Evolutionary conservation across 2,113 vertebrate species (phyloP).

Genomic region (Maccullochella peelii): DNA sequence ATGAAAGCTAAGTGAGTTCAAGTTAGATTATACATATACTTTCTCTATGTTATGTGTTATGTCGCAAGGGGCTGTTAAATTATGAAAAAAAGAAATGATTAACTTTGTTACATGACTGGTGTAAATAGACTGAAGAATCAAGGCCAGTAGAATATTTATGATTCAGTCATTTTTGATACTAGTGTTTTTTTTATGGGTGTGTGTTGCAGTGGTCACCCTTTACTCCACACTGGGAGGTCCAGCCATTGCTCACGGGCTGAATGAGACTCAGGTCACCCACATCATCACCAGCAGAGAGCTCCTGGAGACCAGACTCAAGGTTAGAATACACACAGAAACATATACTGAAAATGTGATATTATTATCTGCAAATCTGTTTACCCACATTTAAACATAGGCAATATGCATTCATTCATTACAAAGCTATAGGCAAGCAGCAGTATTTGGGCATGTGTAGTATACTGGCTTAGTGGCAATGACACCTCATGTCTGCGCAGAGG

Average conservation of each 20-base stretch:
- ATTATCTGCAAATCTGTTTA: not conserved
- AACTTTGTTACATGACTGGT: not conserved
- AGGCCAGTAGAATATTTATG: not conserved
- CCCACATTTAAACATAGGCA: not conserved
- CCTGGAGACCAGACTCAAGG: constrained; percentile 93
- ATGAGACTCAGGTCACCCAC: constrained; percentile 93
- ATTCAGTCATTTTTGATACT: not conserved
- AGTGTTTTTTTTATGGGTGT: not conserved
- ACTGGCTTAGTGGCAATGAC: not conserved
- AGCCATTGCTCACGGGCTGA: constrained; percentile 93
- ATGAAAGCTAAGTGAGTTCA: too few relatives aligned
- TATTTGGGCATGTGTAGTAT: not conserved
- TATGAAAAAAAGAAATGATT: not conserved
- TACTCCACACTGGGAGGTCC: constrained; percentile 95
- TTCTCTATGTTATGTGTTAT: too few relatives aligned
- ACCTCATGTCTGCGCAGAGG: too few relatives aligned
- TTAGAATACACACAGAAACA: constrained; percentile 61
- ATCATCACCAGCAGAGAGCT: constrained; percentile 96
- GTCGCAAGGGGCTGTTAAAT: not conserved
- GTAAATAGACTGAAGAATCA: not conserved
- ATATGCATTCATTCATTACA: not conserved
- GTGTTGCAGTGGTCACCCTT: constrained; percentile 91
- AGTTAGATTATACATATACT: too few relatives aligned
- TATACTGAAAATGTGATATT: not conserved
- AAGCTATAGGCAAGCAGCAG: too few relatives aligned